Base-by-base conservation (phyloP, 2,888 invertebrate genomes). In the Priocnemis perturbator region DNA sequence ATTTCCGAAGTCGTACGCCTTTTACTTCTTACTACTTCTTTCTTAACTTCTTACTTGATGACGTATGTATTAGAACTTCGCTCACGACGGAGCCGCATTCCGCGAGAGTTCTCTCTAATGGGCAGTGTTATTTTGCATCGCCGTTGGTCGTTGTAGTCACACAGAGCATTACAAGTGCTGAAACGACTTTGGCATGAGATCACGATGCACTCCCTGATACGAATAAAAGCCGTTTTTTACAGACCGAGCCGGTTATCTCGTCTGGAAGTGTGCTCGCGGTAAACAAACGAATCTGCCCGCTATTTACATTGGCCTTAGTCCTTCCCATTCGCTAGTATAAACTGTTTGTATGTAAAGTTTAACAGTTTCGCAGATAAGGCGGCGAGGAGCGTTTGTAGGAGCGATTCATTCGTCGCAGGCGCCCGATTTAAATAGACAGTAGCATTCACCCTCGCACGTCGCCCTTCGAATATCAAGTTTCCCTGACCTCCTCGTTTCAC, bases 281-380 rank as follows among this genome's bases (percentile, higher is more conserved):
- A 79, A 77, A 81, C 73, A 81, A 80, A 78, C 74, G 73, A 81
- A 79, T 80, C 74, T 71, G 72, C 58, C 65, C 71, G 69, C 76
- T 82, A 79, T 83, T 84, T 80, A 79, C 78, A 64, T 78, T 83
- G 79, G 77, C 78, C 78, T 82, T 76, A 81, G 75, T 74, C 73
- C 69, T 76, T 80, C n/a, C 37, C 63, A 59, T 63, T 60, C 59
- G 17, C 20, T 67, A 73, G 69, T 71, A 70, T 75, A 79, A 81
- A 79, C 77, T n/a, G 70, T 80, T 81, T 76, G 76, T 77, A 82
- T 81, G 79, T 81, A 84, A 81, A 85, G 83, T 81, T 85, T 81
- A 81, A 82, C 70, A 78, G 78, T 78, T 76, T 71, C 56, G 63
- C 44, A 76, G 84, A 85, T 86, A 83, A 83, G 69, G 67, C 69